These are phyloP conservation scores for Elaeidobius kamerunicus DNA, from an alignment of 2,888 invertebrate species.

Conservation along the genomic window DNA sequence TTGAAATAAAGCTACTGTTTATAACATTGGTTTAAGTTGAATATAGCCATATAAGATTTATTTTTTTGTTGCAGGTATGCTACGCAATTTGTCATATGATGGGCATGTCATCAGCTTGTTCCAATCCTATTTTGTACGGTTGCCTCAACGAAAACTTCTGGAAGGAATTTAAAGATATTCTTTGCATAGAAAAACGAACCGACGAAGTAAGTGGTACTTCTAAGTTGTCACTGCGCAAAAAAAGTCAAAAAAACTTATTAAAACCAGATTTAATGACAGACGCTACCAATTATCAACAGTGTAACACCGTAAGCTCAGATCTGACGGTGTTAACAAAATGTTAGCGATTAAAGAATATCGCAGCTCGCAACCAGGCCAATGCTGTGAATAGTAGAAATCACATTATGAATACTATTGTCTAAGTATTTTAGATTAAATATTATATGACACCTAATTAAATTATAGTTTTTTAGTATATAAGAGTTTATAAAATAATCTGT, in stretches of 20 bases:
- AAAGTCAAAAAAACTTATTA: constrained; percentile 39
- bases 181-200: constrained; percentile 54
- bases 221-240: constrained; percentile 49
- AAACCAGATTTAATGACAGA: constrained; percentile 40
- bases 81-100: constrained; percentile 50
- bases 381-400: constrained; percentile 17
- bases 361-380: constrained; percentile 30
- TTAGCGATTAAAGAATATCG: constrained; percentile 45
- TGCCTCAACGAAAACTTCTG: constrained; percentile 93
- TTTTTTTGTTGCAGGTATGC: constrained; percentile 37
- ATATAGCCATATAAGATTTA: too few species aligned
- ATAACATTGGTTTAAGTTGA: too few species aligned
- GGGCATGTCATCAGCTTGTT: constrained; percentile 85
- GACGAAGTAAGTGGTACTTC: constrained; percentile 45
- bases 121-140: constrained; percentile 88
- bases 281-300: constrained; percentile 47
- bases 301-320: constrained; percentile 53
- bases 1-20: too few species aligned
- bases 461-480: too few species aligned
- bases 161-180: constrained; percentile 80
- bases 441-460: neutral
- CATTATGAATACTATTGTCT: constrained; percentile 15
- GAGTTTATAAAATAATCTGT: too few species aligned
- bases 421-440: neutral
- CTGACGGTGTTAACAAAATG: constrained; percentile 50